Base-by-base conservation (phyloP, 2,113 vertebrate species). In the Lepus americanus region DNA sequence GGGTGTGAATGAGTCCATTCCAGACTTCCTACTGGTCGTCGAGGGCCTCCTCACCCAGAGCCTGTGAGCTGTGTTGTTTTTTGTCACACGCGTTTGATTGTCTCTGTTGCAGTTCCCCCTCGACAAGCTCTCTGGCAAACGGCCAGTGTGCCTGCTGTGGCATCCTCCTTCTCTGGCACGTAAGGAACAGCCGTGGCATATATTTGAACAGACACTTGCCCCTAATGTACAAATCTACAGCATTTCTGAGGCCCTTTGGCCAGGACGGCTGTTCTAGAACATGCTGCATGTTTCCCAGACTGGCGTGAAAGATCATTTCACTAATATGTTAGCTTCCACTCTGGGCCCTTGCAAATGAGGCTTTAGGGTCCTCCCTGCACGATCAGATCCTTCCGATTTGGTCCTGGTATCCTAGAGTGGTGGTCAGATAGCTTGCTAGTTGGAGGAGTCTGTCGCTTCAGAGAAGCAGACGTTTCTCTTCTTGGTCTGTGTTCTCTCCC, bases 221-320 rank as follows among this genome's bases (percentile, higher is more conserved):
- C 87, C 0, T 81, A 81, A 59, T 87, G 51, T 91, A 74, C 61
- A 90, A 55, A 83, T 78, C 5, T 51, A 64, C 85, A 79, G 33
- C 63, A 93, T 97, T 97, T 97, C 53, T 92, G 96, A 96, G 91
- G 92, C 74, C 86, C 94, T 88, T 95, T 85, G 78, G 69, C 70
- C 91, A 79, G 94, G 95, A 96, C 92, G 96, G 97, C 96, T 97
- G 95, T 95, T 97, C 55, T 80, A 94, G 94, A 92, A 17, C 94
- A 92, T 55, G 69, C 85, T 94, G 95, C 95, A 87, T 36, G 36
- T 96, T 96, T 96, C 87, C 77, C 90, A 94, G 96, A 33, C 77
- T 96, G 93, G 59, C 0, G 0, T 85, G 90, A 96, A 98, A 97
- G 96, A 95, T 96, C 88, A 44, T 96, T 96, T 93, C 90, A 59